Evolutionary conservation across 1,140 invertebrate genomes (phyloP).

Genomic region (Zaprionus ornatus): DNA sequence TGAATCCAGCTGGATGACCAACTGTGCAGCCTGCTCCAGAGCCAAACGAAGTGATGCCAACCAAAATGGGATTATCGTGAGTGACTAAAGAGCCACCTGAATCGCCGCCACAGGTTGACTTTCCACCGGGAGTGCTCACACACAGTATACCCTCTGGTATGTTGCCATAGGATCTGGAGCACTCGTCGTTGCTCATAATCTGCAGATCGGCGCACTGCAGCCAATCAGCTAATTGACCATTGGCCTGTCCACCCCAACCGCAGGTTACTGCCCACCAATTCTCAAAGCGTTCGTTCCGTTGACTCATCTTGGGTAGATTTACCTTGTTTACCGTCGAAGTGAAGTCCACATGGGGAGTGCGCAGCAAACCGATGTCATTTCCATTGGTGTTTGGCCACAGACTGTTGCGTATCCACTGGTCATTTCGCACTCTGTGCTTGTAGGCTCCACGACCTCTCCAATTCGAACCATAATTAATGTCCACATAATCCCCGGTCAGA

Average conservation of each 20-base stretch:
- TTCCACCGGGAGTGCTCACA: conserved; percentile 27
- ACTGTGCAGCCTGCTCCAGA: conserved; percentile 38
- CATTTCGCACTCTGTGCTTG: conserved; percentile 42
- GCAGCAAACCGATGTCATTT: conserved; percentile 58
- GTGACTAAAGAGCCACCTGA: conserved; percentile 85
- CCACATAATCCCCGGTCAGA: conserved; percentile 46
- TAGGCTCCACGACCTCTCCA: conserved; percentile 39
- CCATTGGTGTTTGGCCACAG: conserved; percentile 51
- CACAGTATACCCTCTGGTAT: conserved; percentile 53
- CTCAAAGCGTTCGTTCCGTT: conserved; percentile 35
- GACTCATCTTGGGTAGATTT: conserved; percentile 37
- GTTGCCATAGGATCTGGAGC: conserved; percentile 38
- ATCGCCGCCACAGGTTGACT: conserved; percentile 84
- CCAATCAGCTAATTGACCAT: conserved; percentile 50
- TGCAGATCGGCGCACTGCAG: conserved; percentile 60
- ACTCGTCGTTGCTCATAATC: conserved; percentile 58
- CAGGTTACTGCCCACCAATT: conserved; percentile 56
- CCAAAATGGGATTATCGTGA: conserved; percentile 68
- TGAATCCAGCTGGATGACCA: conserved; percentile 84
- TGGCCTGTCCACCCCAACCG: conserved; percentile 59
- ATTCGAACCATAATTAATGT: conserved; percentile 68
- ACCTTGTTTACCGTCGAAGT: conserved; percentile 41
- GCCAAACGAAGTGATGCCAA: conserved; percentile 83
- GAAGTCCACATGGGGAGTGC: conserved; percentile 49
- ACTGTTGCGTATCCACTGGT: conserved; percentile 51